Conservation (phyloP, 1,140 invertebrate genomes). For the Hyles vespertilio region DNA sequence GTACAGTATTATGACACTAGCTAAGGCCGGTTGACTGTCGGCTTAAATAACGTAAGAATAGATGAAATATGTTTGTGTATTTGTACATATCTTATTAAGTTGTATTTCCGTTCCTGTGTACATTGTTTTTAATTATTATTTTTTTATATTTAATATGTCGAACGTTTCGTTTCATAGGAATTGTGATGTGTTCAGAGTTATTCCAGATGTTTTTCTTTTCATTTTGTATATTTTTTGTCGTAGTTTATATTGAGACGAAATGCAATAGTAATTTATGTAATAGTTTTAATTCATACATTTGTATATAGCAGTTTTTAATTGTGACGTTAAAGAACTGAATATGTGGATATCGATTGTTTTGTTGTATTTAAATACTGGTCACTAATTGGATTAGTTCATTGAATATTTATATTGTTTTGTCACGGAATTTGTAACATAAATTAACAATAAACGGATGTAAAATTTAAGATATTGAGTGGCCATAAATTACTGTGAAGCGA, state of each 20-base stretch:
- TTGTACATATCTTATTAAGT: slow-evolving; percentile 69
- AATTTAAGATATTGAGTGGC: slow-evolving; percentile 70
- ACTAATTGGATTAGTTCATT: slow-evolving; percentile 38
- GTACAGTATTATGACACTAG: slow-evolving; percentile 73
- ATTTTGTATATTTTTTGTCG: slow-evolving; percentile 65
- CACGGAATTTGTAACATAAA: slow-evolving; percentile 38
- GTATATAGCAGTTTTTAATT: slow-evolving; percentile 61
- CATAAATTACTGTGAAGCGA: slow-evolving; percentile 48
- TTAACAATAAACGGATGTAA: slow-evolving; percentile 55
- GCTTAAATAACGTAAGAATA: slow-evolving; percentile 57
- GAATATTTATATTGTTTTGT: slow-evolving; percentile 35
- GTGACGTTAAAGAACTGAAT: slow-evolving; percentile 45
- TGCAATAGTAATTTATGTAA: slow-evolving; percentile 75
- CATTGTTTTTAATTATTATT: slow-evolving; percentile 47
- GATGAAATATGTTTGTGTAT: slow-evolving; percentile 57
- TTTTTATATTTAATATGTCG: slow-evolving; percentile 58
- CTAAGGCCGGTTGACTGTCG: slow-evolving; percentile 57
- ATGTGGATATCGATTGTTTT: slow-evolving; percentile 32
- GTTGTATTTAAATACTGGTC: slow-evolving; percentile 31
- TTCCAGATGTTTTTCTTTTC: slow-evolving; percentile 45
- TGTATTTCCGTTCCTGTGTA: slow-evolving; percentile 72
- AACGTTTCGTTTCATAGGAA: slow-evolving; percentile 60
- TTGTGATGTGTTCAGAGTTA: slow-evolving; percentile 69
- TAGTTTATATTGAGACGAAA: slow-evolving; percentile 62
- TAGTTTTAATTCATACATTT: slow-evolving; percentile 58